Percentiles rank a stretch among this genome's conserved stretches.
phyloP scores from a whole-genome alignment of 2,113 vertebrate genomes.

The Tragelaphus buxtoni region DNA sequence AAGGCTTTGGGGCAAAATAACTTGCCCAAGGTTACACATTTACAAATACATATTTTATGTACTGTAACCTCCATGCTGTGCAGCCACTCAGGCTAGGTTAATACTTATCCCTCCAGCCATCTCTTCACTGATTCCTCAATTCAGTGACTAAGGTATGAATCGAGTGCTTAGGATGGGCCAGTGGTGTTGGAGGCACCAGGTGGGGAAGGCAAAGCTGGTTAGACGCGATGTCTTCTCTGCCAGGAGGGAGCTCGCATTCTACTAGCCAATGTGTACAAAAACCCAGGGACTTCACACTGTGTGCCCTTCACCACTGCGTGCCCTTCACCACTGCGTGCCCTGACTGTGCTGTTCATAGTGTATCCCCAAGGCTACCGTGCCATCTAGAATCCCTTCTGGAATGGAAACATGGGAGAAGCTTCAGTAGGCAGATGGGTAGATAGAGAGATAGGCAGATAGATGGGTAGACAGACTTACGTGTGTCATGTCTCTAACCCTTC shows the following conservation, averaged over 20 bases:
- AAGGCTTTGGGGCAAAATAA: not conserved
- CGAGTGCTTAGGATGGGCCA: not conserved
- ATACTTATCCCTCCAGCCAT: not conserved
- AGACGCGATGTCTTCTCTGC: not conserved
- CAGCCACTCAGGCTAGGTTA: not conserved
- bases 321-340: not conserved
- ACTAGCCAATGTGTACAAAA: not conserved
- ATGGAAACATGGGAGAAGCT: not conserved
- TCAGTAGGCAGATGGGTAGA: not conserved
- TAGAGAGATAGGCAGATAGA: not conserved
- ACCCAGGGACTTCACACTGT: not conserved
- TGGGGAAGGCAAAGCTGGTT: not conserved
- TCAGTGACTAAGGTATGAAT: not conserved
- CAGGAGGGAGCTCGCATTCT: not conserved
- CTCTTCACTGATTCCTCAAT: not conserved
- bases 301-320: not conserved
- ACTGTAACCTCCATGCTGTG: not conserved
- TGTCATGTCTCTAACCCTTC: not conserved
- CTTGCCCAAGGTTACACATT: not conserved
- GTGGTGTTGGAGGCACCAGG: not conserved
- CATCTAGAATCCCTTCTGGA: not conserved
- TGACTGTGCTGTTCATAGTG: not conserved
- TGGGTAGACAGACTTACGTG: not conserved
- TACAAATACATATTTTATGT: not conserved
- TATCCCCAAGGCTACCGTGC: fast-evolving